Conservation (phyloP, 2,888 invertebrate species). For the Euclidia mi region DNA sequence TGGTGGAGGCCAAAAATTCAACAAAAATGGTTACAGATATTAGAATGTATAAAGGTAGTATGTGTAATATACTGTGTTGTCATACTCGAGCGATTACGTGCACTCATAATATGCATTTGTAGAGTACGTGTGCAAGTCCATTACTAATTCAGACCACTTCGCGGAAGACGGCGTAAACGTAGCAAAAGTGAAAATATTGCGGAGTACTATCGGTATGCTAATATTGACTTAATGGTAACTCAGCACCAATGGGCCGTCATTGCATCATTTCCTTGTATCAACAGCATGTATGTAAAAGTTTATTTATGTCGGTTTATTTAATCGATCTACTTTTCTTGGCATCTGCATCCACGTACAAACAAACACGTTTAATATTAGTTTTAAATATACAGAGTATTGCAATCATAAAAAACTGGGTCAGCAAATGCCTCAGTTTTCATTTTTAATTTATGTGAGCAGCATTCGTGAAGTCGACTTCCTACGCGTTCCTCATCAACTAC, state of each 20-base stretch:
- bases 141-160: slow-evolving; percentile 15
- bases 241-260: slow-evolving; percentile 29
- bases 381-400: slow-evolving; percentile 51
- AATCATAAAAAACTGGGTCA: slow-evolving; percentile 51
- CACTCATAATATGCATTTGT: not conserved
- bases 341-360: slow-evolving; percentile 50
- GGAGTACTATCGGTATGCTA: slow-evolving; percentile 19
- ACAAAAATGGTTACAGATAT: not conserved
- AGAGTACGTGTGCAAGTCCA: not conserved
- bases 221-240: slow-evolving; percentile 27
- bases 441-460: slow-evolving; percentile 44
- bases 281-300: slow-evolving; percentile 38
- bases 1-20: not conserved
- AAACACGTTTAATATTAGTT: slow-evolving; percentile 41
- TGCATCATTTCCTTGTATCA: slow-evolving; percentile 50
- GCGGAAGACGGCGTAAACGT: slow-evolving; percentile 9
- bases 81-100: not conserved
- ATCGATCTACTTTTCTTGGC: slow-evolving; percentile 32
- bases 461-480: slow-evolving; percentile 35
- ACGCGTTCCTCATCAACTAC: slow-evolving; percentile 38
- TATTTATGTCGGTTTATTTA: slow-evolving; percentile 32
- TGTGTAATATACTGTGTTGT: too few relatives aligned
- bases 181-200: slow-evolving; percentile 45
- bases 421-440: slow-evolving; percentile 34
- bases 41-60: not conserved